A percentile compares a stretch with the other conserved stretches of the same genome.
Conservation (phyloP, 2,797 vertebrate species). For the Phataginus tricuspis region DNA sequence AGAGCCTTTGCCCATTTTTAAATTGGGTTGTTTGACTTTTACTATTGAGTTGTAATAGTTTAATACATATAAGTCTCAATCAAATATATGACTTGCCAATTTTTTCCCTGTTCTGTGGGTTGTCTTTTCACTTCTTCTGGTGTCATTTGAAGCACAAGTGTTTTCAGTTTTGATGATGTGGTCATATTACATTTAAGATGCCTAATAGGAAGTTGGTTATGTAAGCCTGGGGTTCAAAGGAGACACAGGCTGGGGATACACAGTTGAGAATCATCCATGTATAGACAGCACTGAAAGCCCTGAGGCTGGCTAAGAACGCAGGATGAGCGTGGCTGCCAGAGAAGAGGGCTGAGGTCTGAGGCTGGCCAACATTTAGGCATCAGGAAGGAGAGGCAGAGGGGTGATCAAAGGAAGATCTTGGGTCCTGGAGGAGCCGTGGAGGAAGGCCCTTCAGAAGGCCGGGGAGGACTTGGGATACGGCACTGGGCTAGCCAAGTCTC, state of each 20-base stretch:
- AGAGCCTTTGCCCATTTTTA: conserved; percentile 1
- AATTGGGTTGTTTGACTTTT: neutral
- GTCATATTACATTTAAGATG: neutral
- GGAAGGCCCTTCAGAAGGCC: neutral
- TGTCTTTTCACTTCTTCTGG: neutral
- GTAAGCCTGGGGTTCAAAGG: neutral
- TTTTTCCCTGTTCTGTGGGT: neutral
- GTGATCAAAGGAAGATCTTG: neutral
- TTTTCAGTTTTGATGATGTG: conserved; percentile 39
- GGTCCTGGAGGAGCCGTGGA: neutral
- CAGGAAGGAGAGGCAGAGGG: neutral
- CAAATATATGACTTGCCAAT: neutral
- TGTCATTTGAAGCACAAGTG: neutral
- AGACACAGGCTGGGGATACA: neutral
- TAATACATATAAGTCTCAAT: neutral
- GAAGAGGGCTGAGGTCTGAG: neutral
- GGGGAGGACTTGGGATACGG: neutral
- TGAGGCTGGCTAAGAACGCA: neutral
- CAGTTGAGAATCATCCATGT: neutral
- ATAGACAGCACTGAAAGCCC: neutral
- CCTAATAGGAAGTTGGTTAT: neutral
- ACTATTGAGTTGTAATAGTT: neutral
- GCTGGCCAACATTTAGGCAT: neutral
- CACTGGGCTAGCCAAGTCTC: neutral
- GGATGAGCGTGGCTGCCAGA: neutral